Evolutionary conservation across 2,888 invertebrate genomes (phyloP).

Genomic region (Catocala nupta): DNA sequence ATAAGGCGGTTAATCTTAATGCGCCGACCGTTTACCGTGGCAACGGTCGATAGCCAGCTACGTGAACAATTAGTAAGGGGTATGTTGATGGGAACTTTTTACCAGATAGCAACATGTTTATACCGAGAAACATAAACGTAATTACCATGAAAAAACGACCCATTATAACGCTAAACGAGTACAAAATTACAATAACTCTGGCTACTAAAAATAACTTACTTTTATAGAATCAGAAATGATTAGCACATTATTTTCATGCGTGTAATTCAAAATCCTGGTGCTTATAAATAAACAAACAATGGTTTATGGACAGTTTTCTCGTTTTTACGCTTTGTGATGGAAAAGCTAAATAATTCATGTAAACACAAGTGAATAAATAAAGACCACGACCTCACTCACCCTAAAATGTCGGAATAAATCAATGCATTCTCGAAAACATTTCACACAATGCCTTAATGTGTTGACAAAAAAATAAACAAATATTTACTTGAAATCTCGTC

Average conservation of each 20-base stretch:
- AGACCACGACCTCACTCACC: conserved; percentile 37
- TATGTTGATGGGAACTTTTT: conserved; percentile 37
- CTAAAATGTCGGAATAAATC: conserved; percentile 43
- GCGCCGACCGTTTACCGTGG: conserved; percentile 62
- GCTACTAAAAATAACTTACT: conserved; percentile 6
- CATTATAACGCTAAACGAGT: conserved; percentile 13
- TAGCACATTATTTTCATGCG: conserved; percentile 7
- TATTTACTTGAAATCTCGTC: conserved; percentile 5
- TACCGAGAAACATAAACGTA: conserved; percentile 19
- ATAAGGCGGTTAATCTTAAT: conserved; percentile 71
- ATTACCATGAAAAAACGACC: conserved; percentile 14
- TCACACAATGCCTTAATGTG: conserved; percentile 31
- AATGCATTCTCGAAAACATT: conserved; percentile 34
- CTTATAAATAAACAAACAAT: conserved; percentile 22
- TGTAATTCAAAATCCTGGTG: conserved; percentile 15
- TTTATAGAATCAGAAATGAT: not conserved
- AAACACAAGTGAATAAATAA: conserved; percentile 53
- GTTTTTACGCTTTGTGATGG: conserved; percentile 36
- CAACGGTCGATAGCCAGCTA: conserved; percentile 34
- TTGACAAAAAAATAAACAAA: conserved; percentile 17
- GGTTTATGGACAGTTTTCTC: conserved; percentile 23
- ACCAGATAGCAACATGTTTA: conserved; percentile 33
- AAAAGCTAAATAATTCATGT: conserved; percentile 42
- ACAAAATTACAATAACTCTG: conserved; percentile 8
- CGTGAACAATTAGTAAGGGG: conserved; percentile 36